A percentile compares a stretch with the other conserved stretches of the same genome.
These are phyloP conservation scores for Cebus imitator DNA, from an alignment of 2,113 vertebrate species.

Conservation along the genomic window DNA sequence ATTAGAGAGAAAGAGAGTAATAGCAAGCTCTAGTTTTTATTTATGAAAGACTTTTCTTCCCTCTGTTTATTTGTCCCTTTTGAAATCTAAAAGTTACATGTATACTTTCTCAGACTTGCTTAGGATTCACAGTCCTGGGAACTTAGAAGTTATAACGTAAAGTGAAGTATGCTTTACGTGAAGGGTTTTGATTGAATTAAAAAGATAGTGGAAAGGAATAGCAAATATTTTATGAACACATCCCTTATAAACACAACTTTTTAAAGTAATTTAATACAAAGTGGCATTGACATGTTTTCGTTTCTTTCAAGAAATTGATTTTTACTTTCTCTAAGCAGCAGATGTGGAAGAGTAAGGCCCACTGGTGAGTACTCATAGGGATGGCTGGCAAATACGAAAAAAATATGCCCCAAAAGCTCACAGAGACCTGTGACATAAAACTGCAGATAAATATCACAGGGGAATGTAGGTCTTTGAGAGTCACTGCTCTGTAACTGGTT, in stretches of 20 bases:
- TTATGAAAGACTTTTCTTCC: no score
- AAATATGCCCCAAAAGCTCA: not conserved
- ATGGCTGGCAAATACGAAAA: not conserved
- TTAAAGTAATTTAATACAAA: constrained; percentile 4
- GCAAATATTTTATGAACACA: not conserved
- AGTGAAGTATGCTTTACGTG: not conserved
- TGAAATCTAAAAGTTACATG: no score
- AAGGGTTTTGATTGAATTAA: not conserved
- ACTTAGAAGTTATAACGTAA: not conserved
- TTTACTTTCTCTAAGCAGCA: not conserved
- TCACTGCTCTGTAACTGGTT: not conserved
- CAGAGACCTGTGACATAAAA: not conserved
- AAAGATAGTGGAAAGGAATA: not conserved
- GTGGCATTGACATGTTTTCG: not conserved
- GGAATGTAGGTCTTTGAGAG: not conserved
- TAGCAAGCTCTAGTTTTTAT: no score
- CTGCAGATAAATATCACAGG: not conserved
- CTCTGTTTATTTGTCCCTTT: no score
- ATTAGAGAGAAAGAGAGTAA: no score
- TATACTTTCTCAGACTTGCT: not conserved
- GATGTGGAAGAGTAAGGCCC: not conserved
- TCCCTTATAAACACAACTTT: not conserved
- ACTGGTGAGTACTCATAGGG: not conserved
- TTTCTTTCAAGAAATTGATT: not conserved
- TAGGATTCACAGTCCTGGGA: not conserved